Conservation (phyloP, 2,113 vertebrate species). For the Lamprotornis superbus region DNA sequence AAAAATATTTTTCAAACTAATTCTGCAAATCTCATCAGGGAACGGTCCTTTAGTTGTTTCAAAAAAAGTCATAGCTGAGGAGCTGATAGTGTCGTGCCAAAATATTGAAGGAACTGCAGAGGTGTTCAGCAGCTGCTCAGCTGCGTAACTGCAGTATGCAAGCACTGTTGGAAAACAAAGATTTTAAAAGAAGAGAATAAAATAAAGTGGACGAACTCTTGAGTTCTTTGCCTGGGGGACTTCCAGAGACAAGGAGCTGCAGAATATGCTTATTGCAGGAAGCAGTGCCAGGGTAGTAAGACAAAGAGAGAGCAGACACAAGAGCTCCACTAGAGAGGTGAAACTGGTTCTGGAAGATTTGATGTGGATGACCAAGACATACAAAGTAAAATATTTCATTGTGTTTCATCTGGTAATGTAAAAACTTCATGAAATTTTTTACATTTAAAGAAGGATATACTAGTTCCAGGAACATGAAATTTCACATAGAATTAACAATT, state of each 20-base stretch:
- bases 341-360: background rate
- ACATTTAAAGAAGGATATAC: background rate
- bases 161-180: background rate
- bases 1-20: background rate
- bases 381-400: background rate
- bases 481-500: background rate
- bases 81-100: fast-evolving
- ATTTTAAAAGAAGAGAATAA: background rate
- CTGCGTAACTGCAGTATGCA: background rate
- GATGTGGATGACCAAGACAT: background rate
- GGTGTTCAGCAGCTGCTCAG: background rate
- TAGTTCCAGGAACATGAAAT: background rate
- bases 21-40: background rate
- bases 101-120: background rate
- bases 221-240: background rate
- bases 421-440: background rate
- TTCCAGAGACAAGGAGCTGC: background rate
- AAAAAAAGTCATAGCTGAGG: background rate
- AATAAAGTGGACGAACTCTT: background rate
- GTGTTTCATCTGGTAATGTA: background rate
- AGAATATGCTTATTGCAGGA: background rate
- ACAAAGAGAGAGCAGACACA: background rate
- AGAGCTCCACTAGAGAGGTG: background rate
- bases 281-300: background rate
- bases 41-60: background rate